Evolutionary conservation across 2,888 invertebrate genomes (phyloP).

Genomic region (Pseudococcus longispinus): DNA sequence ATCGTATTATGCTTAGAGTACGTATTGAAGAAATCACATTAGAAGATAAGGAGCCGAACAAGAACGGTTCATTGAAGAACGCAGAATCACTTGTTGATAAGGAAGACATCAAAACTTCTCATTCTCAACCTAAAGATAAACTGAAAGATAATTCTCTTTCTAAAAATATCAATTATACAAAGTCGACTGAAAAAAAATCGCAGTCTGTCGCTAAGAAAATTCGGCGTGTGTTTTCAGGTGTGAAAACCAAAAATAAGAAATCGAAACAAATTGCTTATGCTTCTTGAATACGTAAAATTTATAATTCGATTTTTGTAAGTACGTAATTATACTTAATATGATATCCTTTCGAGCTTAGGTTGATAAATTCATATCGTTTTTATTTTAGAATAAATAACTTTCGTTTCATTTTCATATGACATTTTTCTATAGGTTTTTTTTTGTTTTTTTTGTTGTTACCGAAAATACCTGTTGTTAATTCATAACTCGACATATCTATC

Average conservation of each 20-base stretch:
- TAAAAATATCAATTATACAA: neutral
- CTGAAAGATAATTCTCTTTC: neutral
- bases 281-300: neutral
- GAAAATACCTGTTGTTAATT: neutral
- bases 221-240: neutral
- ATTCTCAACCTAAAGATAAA: neutral
- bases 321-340: neutral
- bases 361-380: neutral
- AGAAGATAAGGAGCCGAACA: neutral
- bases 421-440: neutral
- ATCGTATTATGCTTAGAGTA: neutral
- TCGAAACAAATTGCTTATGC: neutral
- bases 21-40: neutral
- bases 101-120: neutral
- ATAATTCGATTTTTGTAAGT: neutral
- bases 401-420: neutral
- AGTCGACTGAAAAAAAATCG: neutral
- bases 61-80: neutral
- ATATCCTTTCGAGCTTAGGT: neutral
- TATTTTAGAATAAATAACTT: neutral
- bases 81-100: neutral
- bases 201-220: neutral
- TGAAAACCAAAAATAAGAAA: neutral
- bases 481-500: too few relatives aligned
- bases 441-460: neutral